Percentiles rank a stretch among this genome's conserved stretches.
Evolutionary conservation across 2,888 invertebrate species (phyloP).

Genomic region (Tanytarsus gracilentus): DNA sequence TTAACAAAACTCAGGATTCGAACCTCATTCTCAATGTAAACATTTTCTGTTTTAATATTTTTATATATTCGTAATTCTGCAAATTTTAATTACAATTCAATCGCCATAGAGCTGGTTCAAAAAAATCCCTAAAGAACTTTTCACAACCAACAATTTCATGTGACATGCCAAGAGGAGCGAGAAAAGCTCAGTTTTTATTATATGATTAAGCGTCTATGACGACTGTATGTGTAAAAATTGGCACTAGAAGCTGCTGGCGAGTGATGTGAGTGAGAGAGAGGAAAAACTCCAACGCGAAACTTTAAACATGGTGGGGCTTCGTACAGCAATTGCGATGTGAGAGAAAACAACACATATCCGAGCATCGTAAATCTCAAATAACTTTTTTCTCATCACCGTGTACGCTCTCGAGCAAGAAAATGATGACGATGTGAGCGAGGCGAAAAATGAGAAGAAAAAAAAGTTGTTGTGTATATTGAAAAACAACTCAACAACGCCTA

Average conservation of each 20-base stretch:
- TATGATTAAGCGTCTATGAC: slow-evolving; percentile 18
- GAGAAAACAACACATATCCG: not conserved
- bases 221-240: slow-evolving; percentile 27
- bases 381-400: not conserved
- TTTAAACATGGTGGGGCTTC: slow-evolving; percentile 24
- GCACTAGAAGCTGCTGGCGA: slow-evolving; percentile 20
- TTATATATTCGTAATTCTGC: no score
- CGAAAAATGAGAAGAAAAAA: not conserved
- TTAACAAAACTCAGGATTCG: no score
- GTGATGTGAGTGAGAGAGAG: no score
- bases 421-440: not conserved
- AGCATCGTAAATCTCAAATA: slow-evolving; percentile 3
- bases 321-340: not conserved
- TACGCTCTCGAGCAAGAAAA: not conserved
- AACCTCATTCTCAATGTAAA: no score
- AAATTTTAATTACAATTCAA: no score
- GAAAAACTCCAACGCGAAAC: not conserved
- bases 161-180: not conserved
- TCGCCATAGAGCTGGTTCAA: no score
- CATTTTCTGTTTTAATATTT: no score
- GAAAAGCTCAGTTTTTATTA: not conserved
- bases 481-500: slow-evolving; percentile 27
- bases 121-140: not conserved
- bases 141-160: not conserved
- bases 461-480: slow-evolving; percentile 14